These are phyloP conservation scores for Belgica antarctica DNA, from an alignment of 2,888 invertebrate genomes.

Conservation along the genomic window DNA sequence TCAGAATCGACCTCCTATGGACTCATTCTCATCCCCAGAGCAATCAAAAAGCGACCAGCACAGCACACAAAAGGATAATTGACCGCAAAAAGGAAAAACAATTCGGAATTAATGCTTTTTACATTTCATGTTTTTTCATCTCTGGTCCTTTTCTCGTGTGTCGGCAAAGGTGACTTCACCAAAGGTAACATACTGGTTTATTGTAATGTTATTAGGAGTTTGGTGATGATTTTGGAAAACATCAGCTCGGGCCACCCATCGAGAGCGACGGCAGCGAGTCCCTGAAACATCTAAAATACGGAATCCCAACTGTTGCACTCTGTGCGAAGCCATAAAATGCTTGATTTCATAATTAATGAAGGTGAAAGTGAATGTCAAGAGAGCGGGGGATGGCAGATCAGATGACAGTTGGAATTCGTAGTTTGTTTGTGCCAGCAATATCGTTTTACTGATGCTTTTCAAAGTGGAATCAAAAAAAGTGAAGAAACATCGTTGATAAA, in stretches of 20 bases:
- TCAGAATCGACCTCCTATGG: conserved; percentile 41
- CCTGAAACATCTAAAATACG: not conserved
- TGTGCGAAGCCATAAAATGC: not conserved
- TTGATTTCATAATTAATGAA: conserved; percentile 15
- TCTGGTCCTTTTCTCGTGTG: not conserved
- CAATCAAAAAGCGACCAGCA: conserved; percentile 40
- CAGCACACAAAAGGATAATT: conserved; percentile 30
- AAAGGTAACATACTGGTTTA: conserved; percentile 21
- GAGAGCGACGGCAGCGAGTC: conserved; percentile 26
- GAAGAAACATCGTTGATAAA: too few species aligned
- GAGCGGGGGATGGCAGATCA: too few species aligned
- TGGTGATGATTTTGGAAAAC: conserved; percentile 38
- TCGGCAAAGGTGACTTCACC: not conserved
- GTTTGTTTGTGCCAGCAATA: too few species aligned
- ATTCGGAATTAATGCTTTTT: not conserved
- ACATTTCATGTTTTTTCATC: not conserved
- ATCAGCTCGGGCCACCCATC: conserved; percentile 34
- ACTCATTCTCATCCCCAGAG: conserved; percentile 1
- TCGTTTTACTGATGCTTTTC: too few species aligned
- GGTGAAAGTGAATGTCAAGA: too few species aligned
- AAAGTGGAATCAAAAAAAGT: too few species aligned
- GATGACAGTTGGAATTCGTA: not conserved
- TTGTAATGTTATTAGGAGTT: conserved; percentile 11
- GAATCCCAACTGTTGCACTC: conserved; percentile 17
- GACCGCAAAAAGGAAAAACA: conserved; percentile 36